phyloP scores from a whole-genome alignment of 2,888 invertebrate genomes.

The Eumerus sabulonum region DNA sequence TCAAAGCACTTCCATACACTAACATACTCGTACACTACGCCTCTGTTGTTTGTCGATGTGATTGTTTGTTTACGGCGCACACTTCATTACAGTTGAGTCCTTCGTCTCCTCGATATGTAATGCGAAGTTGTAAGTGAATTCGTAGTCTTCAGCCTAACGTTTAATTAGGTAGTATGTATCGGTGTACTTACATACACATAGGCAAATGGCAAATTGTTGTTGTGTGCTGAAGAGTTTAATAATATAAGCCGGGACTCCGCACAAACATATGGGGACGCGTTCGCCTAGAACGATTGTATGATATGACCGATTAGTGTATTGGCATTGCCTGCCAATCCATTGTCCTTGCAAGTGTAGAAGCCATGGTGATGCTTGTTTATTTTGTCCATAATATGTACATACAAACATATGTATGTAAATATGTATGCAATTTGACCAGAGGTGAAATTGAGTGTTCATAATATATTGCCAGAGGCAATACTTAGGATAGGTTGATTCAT shows the following conservation, averaged over 20 bases:
- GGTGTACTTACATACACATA: no score
- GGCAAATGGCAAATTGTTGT: constrained; percentile 46
- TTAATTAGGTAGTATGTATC: constrained; percentile 34
- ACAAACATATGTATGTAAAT: no score
- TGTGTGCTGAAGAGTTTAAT: constrained; percentile 43
- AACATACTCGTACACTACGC: no score
- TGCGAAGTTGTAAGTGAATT: background rate
- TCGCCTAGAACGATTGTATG: constrained; percentile 21
- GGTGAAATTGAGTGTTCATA: no score
- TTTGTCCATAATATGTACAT: no score
- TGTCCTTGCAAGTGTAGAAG: background rate
- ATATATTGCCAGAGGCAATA: no score
- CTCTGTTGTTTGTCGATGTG: constrained; percentile 44
- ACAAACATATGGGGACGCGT: background rate
- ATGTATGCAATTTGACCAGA: constrained; percentile 23
- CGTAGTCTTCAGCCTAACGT: constrained; percentile 22
- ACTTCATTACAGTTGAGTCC: constrained; percentile 8
- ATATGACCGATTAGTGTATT: constrained; percentile 39
- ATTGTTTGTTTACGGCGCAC: constrained; percentile 44
- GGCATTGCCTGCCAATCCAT: constrained; percentile 11
- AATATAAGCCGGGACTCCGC: constrained; percentile 16
- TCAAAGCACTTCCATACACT: constrained; percentile 35
- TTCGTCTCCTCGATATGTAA: no score
- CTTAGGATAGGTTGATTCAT: no score
- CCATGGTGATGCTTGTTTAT: constrained; percentile 18